Base-by-base conservation (phyloP, 37 sponge, comb jelly and placozoan genomes). In the Ephydatia muelleri region DNA sequence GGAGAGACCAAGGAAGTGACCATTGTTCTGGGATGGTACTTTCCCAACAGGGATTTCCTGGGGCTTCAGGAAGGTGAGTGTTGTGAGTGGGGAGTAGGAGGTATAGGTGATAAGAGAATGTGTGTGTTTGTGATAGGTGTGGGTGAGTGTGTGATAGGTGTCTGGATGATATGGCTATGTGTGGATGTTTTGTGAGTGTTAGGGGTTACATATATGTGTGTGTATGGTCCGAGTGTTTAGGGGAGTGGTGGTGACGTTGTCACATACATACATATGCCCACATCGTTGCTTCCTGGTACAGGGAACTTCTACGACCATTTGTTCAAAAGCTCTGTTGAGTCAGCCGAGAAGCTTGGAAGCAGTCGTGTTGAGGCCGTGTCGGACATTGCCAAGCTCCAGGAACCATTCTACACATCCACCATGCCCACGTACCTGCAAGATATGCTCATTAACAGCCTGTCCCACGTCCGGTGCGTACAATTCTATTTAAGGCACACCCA, bases 401-500 rank as follows among this genome's bases (percentile, higher is more conserved):
- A 21, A 3, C 32, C 80, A 2, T 79, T 79, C 37, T 65, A 66
- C 67, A 34, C 25, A 19, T 66, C 80, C 32, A 19, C 31, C 36
- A 16, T 79, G 67, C 67, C 65, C 22, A 36, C 19, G 0, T 31
- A 30, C 25, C 31, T 79, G 0, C 67, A 79, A 47, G 80, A 79
- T 36, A 79, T 79, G 57, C 80, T 79, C 80, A 79, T 79, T 36
- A 79, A 79, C 80, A 79, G 80, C 34, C 67, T 79, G 35, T 79
- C 80, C 65, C 80, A 79, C 67, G 66, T 79, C 29, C 57, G 80
- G 80, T 79, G 27, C 4, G 19, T 22, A 3, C 3, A 47, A 9
- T 34, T 4, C 31, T 71, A 26, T 4, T 71, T 30, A 26, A 28
- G 6, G 32, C 74, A 37, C 8, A 26, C n/a, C n/a, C n/a, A n/a